Evolutionary conservation across 1,140 invertebrate species (phyloP), one percentile per base, ranked within the genome.

Genomic region (Conus betulinus): DNA sequence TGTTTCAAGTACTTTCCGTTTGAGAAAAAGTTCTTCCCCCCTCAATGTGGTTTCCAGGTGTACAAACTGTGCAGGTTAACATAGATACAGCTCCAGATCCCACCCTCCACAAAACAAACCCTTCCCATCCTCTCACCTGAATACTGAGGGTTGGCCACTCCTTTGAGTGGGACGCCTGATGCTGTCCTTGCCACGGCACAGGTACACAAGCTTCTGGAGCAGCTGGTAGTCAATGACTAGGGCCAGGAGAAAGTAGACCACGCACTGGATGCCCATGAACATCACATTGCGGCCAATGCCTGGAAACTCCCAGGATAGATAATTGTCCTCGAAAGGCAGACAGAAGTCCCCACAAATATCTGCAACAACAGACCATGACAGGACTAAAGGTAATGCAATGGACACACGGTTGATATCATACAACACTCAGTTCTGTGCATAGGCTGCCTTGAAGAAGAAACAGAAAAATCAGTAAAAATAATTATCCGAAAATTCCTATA

Each of bases 231-330:
- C 85, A 17, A 85, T 84, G 74, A 20, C 23, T 13, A 85, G 71
- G 20, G 96, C 95, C 7, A 97, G 39, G 13, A 94, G 13, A 89
- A 96, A 96, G 90, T 95, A 96, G 0, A 96, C 85, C 25, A 96
- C 84, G 11, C 96, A 96, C 89, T 96, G 95, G 11, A 96, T 89
- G n/a, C 92, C 88, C 91, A 97, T 93, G 86, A 95, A 96, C 6
- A 96, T 53, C 7, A 97, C 89, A 90, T 96, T 95, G 84, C 96
- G 95, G 8, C 97, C 97, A 82, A 97, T 91, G 1, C 96, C 96
- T 57, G 95, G 94, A n/a, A 90, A 92, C 8, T 95, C 93, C 95
- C 96, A 96, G 0, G 92, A 93, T 52, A 96, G 93, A 89, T 94
- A 96, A 88, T 96, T 94, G 5, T 94, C 93, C 55, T 94, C 94